Conservation (phyloP, 2,797 vertebrate species). For the Pseudocheirus occidentalis region DNA sequence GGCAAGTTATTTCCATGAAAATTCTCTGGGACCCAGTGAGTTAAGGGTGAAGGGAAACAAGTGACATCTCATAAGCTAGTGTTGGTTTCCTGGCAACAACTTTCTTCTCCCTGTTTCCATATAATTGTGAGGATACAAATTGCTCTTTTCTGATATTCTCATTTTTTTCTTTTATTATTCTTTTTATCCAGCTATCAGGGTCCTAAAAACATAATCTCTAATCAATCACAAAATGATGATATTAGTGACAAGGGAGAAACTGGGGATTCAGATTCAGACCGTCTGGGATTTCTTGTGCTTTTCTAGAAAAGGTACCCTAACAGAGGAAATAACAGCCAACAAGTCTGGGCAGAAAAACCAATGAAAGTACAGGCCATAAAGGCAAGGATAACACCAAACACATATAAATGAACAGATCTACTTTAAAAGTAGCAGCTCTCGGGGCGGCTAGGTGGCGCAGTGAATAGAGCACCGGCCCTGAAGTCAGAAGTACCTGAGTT, state of each 20-base stretch:
- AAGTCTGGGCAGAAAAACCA: neutral
- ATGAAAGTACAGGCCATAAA: neutral
- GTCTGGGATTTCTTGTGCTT: neutral
- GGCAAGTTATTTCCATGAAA: neutral
- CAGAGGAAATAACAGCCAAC: neutral
- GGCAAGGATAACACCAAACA: neutral
- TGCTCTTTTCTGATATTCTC: neutral
- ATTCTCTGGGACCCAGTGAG: neutral
- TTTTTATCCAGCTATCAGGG: neutral
- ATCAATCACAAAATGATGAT: neutral
- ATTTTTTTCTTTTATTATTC: neutral
- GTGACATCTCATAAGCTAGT: neutral
- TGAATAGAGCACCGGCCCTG: too few species aligned
- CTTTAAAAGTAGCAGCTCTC: neutral
- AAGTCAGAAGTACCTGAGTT: too few species aligned
- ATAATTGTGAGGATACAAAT: neutral
- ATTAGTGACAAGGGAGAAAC: neutral
- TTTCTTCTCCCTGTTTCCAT: neutral
- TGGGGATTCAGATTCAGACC: neutral
- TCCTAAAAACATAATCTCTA: neutral
- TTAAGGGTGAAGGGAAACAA: neutral
- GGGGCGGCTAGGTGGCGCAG: too few species aligned
- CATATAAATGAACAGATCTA: neutral
- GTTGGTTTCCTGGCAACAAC: neutral
- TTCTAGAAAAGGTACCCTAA: neutral